phyloP scores from a whole-genome alignment of 2,797 vertebrate species.

The Micrastur ruficollis region DNA sequence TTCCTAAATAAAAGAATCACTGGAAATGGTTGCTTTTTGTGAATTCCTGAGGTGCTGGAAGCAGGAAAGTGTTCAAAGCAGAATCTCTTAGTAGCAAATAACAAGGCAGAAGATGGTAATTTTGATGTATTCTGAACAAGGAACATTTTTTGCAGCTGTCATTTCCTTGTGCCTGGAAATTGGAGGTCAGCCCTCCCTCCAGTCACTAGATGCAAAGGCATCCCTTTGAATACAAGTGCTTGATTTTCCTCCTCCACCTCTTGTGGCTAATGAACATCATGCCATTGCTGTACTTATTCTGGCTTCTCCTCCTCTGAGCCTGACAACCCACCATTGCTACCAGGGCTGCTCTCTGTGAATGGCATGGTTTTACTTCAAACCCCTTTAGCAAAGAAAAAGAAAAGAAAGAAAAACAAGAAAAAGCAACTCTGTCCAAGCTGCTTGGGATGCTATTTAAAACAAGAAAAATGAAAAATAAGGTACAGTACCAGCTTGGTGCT shows the following conservation, averaged over 20 bases:
- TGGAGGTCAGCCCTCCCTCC: not conserved
- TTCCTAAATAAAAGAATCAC: not conserved
- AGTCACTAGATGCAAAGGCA: not conserved
- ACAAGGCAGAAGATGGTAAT: constrained; percentile 5
- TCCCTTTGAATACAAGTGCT: not conserved
- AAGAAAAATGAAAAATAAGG: not conserved
- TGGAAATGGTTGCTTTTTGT: not conserved
- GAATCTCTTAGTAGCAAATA: not conserved
- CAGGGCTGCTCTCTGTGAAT: not conserved
- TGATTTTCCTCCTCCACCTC: constrained; percentile 17
- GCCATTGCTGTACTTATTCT: constrained; percentile 19
- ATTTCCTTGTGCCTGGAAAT: constrained; percentile 30
- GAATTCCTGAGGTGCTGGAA: constrained; percentile 22
- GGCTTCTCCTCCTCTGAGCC: constrained; percentile 16
- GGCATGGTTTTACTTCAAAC: not conserved
- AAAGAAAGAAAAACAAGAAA: not conserved
- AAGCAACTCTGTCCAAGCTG: not conserved
- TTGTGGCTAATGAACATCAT: constrained; percentile 3
- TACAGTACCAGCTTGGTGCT: not conserved
- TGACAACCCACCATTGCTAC: constrained; percentile 4
- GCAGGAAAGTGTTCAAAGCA: not conserved
- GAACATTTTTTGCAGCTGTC: not conserved
- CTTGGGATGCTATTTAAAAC: not conserved
- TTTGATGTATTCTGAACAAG: not conserved
- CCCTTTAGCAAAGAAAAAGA: not conserved